Conservation (phyloP, 2,888 invertebrate genomes). For the Noctua pronuba region DNA sequence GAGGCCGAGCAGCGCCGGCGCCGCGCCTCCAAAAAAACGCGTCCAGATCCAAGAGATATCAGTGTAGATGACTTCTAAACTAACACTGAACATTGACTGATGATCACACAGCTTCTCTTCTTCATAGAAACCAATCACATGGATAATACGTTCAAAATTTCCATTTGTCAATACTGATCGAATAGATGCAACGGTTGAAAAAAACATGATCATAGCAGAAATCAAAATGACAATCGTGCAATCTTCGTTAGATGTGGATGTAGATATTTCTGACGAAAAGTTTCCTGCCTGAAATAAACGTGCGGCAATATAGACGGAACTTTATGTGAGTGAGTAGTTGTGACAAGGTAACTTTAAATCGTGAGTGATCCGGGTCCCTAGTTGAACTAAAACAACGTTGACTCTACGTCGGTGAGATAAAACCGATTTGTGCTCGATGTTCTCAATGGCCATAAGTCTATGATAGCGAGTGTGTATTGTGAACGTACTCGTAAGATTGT, state of each 20-base stretch:
- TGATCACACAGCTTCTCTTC: neutral
- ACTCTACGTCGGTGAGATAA: neutral
- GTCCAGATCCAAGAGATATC: constrained; percentile 95
- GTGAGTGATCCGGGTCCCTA: neutral
- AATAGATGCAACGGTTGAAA: neutral
- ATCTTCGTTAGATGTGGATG: neutral
- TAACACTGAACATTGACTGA: neutral
- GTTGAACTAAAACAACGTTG: constrained; percentile 1
- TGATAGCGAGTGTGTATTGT: constrained; percentile 44
- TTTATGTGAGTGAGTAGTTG: constrained; percentile 22
- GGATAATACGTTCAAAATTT: neutral
- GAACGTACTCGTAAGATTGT: constrained; percentile 40
- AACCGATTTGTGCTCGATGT: constrained; percentile 23
- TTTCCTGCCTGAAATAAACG: constrained; percentile 10
- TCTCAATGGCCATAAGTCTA: constrained; percentile 17
- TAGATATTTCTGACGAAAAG: constrained; percentile 19
- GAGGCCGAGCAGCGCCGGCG: constrained; percentile 78
- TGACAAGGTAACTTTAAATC: constrained; percentile 18
- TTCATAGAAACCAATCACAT: neutral
- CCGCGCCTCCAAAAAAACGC: constrained; percentile 92
- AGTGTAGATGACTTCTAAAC: constrained; percentile 90
- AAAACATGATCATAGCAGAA: neutral
- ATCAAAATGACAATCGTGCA: neutral
- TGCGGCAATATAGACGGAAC: constrained; percentile 7
- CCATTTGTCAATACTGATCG: neutral